phyloP scores from a whole-genome alignment of 1,140 invertebrate species.

The Pinna nobilis region DNA sequence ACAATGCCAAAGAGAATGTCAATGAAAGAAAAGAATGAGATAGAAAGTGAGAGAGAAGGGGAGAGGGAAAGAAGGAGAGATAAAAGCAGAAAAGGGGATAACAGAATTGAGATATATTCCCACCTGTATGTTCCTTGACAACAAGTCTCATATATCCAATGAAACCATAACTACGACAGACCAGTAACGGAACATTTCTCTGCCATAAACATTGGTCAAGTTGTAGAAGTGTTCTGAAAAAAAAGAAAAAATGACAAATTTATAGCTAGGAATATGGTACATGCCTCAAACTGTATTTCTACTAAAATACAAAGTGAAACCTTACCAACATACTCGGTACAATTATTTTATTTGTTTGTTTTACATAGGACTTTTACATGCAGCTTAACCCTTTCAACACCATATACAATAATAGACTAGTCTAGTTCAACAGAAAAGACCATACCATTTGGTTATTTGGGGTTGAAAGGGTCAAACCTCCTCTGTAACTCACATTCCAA shows the following conservation, averaged over 20 bases:
- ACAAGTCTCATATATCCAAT: conserved; percentile 94
- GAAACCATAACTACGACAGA: conserved; percentile 93
- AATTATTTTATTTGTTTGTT: too few relatives aligned
- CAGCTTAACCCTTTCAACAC: too few relatives aligned
- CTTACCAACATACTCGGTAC: too few relatives aligned
- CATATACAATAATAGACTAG: too few relatives aligned
- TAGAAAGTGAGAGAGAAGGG: too few relatives aligned
- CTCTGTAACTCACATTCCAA: too few relatives aligned
- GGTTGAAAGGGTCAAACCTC: too few relatives aligned
- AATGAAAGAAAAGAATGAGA: too few relatives aligned
- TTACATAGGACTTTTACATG: too few relatives aligned
- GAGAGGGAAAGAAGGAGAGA: too few relatives aligned
- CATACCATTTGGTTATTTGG: too few relatives aligned
- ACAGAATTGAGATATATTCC: background rate
- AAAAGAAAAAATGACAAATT: conserved; percentile 15
- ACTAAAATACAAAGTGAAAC: conserved; percentile 94
- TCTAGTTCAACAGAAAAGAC: background rate
- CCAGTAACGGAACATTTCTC: conserved; percentile 87
- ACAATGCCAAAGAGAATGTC: too few relatives aligned
- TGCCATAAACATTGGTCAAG: conserved; percentile 91
- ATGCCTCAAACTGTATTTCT: conserved; percentile 89
- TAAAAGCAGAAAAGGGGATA: background rate
- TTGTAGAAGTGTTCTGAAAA: conserved; percentile 79
- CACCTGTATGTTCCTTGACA: conserved; percentile 87
- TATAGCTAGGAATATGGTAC: conserved; percentile 54